Conservation (phyloP, 2,797 vertebrate genomes). For the Myotis findleyi region DNA sequence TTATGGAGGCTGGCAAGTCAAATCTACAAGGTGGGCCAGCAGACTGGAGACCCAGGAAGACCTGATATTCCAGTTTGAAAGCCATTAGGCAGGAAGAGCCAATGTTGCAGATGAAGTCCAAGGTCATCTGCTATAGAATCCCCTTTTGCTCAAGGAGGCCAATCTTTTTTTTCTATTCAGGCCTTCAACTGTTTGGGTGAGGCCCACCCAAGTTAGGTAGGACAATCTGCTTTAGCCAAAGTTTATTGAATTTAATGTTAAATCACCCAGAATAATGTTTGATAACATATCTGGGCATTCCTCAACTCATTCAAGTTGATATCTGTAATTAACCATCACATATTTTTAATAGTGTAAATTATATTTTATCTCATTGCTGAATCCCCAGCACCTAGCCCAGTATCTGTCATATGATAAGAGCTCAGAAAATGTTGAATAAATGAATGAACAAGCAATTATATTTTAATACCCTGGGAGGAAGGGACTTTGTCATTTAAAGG, state of each 20-base stretch:
- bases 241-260: not conserved
- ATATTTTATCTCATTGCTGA: constrained; percentile 39
- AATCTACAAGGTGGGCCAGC: not conserved
- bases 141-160: not conserved
- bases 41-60: not conserved
- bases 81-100: not conserved
- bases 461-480: not conserved
- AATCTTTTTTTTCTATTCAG: constrained; percentile 1
- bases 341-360: not conserved
- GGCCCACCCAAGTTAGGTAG: not conserved
- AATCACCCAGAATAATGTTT: constrained; percentile 44
- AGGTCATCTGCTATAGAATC: not conserved
- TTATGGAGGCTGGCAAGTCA: not conserved
- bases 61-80: not conserved
- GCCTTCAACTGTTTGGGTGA: not conserved
- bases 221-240: not conserved
- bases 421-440: constrained; percentile 35
- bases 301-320: not conserved
- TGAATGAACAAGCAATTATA: constrained; percentile 8
- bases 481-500: constrained; percentile 37
- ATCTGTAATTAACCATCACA: not conserved
- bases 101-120: not conserved
- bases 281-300: constrained; percentile 10
- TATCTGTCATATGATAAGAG: constrained; percentile 4
- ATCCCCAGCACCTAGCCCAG: not conserved